Evolutionary conservation across 1,140 invertebrate species (phyloP).

Genomic region (Brachystomella parvula): DNA sequence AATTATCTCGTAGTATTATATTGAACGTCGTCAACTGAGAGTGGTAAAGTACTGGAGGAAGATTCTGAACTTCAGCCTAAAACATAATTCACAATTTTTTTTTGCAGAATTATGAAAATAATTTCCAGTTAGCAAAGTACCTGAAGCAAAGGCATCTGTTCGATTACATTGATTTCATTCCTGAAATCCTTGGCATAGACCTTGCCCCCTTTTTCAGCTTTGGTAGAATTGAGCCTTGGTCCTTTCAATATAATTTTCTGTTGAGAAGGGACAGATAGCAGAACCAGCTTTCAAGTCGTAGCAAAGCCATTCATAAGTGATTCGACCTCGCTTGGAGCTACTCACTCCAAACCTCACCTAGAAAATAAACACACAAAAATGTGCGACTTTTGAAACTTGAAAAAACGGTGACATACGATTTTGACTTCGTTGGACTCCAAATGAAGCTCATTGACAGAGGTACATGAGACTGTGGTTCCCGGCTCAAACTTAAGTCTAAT

Average conservation of each 20-base stretch:
- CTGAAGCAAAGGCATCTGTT: conserved; percentile 55
- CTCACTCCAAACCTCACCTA: conserved; percentile 28
- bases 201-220: conserved; percentile 37
- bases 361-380: conserved; percentile 16
- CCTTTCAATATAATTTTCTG: conserved; percentile 37
- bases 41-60: conserved; percentile 25
- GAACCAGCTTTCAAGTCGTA: conserved; percentile 58
- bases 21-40: conserved; percentile 25
- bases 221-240: conserved; percentile 36
- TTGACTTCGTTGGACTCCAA: conserved; percentile 26
- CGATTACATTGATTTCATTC: conserved; percentile 39
- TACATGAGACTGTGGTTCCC: background rate
- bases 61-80: conserved; percentile 24
- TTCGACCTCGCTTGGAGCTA: background rate
- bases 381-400: conserved; percentile 44
- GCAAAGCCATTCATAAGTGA: conserved; percentile 48
- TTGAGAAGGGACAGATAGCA: conserved; percentile 44
- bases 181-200: conserved; percentile 39
- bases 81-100: conserved; percentile 1
- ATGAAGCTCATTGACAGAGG: background rate
- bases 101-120: conserved; percentile 18
- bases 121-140: conserved; percentile 43
- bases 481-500: conserved; percentile 67
- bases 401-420: conserved; percentile 41
- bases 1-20: conserved; percentile 19